Conservation (phyloP, 2,797 vertebrate species). For the Melanogrammus aeglefinus region DNA sequence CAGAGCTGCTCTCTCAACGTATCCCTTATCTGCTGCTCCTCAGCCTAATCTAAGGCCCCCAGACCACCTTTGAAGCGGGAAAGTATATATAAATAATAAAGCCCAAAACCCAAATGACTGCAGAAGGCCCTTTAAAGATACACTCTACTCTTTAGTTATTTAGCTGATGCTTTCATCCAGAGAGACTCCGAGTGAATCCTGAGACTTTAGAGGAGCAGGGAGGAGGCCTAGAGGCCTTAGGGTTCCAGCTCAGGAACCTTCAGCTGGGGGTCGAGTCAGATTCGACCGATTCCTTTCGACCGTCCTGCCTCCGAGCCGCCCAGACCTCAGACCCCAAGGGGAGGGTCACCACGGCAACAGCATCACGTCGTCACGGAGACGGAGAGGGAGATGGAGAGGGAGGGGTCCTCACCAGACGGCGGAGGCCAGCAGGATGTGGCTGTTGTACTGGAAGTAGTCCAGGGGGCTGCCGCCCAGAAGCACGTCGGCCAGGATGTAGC, state of each 20-base stretch:
- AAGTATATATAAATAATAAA: background rate
- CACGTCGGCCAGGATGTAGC: conserved; percentile 91
- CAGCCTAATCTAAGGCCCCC: background rate
- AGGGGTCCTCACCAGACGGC: conserved; percentile 86
- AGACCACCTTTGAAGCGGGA: background rate
- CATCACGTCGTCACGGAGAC: background rate
- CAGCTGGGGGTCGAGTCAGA: too few relatives aligned
- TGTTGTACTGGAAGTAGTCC: conserved; percentile 92
- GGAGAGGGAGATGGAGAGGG: background rate
- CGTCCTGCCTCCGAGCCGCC: background rate
- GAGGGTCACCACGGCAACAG: background rate
- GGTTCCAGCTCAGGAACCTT: background rate
- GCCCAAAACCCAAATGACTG: background rate
- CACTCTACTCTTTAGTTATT: background rate
- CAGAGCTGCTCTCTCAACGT: background rate
- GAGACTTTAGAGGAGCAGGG: background rate
- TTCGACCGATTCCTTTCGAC: background rate
- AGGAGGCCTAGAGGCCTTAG: background rate
- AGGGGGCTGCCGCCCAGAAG: conserved; percentile 87
- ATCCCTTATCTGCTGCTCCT: background rate
- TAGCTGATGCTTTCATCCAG: background rate
- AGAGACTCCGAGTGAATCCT: background rate
- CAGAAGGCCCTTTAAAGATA: background rate
- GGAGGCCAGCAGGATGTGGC: conserved; percentile 90
- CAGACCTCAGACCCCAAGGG: background rate